phyloP scores from a whole-genome alignment of 1,140 invertebrate species.

The Drosophila equinoxialis region DNA sequence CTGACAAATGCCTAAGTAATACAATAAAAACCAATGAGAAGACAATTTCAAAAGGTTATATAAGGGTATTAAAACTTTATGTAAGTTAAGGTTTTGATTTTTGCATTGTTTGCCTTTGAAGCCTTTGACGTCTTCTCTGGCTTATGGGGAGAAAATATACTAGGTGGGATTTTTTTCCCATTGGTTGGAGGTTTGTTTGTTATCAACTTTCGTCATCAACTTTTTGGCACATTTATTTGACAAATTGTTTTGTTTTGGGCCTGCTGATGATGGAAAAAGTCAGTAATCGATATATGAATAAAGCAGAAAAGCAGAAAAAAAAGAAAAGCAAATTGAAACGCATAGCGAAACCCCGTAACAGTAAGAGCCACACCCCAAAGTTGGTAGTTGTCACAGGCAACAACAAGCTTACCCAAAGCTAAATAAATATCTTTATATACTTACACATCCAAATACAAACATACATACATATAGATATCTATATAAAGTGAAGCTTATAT shows the following conservation, averaged over 20 bases:
- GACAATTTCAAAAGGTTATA: too few relatives aligned
- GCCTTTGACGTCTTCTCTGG: too few relatives aligned
- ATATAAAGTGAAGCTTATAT: constrained; percentile 33
- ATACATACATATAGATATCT: constrained; percentile 20
- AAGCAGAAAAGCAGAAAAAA: constrained; percentile 12
- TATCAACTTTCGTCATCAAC: constrained; percentile 73
- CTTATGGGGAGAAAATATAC: too few relatives aligned
- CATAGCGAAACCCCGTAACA: constrained; percentile 28
- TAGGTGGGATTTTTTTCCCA: too few relatives aligned
- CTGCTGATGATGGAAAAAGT: constrained; percentile 46
- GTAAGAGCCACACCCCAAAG: constrained; percentile 37
- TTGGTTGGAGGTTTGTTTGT: constrained; percentile 24
- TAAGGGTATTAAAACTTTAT: too few relatives aligned
- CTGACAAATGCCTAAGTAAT: too few relatives aligned
- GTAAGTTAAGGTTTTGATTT: too few relatives aligned
- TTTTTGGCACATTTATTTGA: constrained; percentile 79
- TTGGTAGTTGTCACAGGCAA: constrained; percentile 71
- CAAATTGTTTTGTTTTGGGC: constrained; percentile 77
- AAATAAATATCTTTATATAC: constrained; percentile 57
- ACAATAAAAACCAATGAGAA: too few relatives aligned
- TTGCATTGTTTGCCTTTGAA: too few relatives aligned
- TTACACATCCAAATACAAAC: constrained; percentile 35
- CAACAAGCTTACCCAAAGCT: constrained; percentile 62
- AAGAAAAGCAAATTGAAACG: constrained; percentile 19
- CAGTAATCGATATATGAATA: constrained; percentile 68